These are phyloP conservation scores for Synanthedon myopaeformis DNA, from an alignment of 2,888 invertebrate genomes.

Conservation along the genomic window DNA sequence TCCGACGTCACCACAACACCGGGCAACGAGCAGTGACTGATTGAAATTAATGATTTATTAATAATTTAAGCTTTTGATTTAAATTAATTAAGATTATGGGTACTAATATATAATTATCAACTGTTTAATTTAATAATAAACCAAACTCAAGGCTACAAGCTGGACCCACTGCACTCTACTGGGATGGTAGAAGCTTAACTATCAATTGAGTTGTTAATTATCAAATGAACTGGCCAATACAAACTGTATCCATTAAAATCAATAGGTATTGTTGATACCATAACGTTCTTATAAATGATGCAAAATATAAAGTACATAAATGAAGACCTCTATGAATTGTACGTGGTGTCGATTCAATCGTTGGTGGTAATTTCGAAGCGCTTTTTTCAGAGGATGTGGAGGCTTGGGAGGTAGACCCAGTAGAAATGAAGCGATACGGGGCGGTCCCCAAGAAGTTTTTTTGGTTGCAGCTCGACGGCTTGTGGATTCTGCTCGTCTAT, in stretches of 20 bases:
- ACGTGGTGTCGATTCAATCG: slow-evolving; percentile 47
- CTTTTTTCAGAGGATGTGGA: slow-evolving; percentile 54
- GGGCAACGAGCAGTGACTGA: no score
- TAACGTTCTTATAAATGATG: not conserved
- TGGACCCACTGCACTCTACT: no score
- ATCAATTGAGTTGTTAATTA: no score
- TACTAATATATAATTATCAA: no score
- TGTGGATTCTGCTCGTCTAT: slow-evolving; percentile 43
- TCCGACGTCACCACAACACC: no score
- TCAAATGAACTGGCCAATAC: no score
- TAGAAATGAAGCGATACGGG: slow-evolving; percentile 51
- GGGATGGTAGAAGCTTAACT: no score
- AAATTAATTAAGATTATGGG: no score
- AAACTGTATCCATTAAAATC: not conserved
- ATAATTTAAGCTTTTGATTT: no score
- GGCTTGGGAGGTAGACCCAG: slow-evolving; percentile 50
- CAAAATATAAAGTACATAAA: not conserved
- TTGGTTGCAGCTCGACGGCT: slow-evolving; percentile 29
- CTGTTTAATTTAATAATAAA: no score
- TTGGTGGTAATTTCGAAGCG: slow-evolving; percentile 43
- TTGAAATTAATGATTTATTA: no score
- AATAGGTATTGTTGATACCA: not conserved
- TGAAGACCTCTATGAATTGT: slow-evolving; percentile 50
- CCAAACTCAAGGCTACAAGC: no score
- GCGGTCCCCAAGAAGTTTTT: slow-evolving; percentile 43